phyloP scores from a whole-genome alignment of 2,888 invertebrate species.

The Bombylius major region DNA sequence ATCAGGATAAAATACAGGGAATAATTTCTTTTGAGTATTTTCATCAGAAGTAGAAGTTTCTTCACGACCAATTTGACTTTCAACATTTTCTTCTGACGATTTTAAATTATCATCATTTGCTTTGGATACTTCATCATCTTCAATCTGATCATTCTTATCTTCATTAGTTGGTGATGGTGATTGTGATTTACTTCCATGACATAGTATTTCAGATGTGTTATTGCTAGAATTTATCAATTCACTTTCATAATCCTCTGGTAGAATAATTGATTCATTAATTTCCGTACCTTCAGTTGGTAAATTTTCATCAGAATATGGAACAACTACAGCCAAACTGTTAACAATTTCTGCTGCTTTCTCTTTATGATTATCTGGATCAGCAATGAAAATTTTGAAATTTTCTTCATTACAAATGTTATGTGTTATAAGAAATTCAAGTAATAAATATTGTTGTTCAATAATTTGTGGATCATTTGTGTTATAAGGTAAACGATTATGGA shows the following conservation, averaged over 20 bases:
- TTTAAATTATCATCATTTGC: slow-evolving; percentile 9
- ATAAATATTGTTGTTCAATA: slow-evolving; percentile 28
- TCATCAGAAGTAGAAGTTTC: not conserved
- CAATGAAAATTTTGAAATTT: slow-evolving; percentile 32
- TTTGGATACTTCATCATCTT: not conserved
- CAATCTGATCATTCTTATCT: slow-evolving; percentile 6
- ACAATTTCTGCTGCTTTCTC: slow-evolving; percentile 28
- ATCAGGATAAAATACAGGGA: slow-evolving; percentile 36
- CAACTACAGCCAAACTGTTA: slow-evolving; percentile 25
- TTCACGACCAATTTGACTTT: not conserved
- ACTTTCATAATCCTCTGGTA: not conserved
- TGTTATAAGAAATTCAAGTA: slow-evolving; percentile 30
- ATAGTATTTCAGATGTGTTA: not conserved
- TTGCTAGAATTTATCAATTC: not conserved
- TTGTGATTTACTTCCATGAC: slow-evolving; percentile 6
- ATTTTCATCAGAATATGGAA: slow-evolving; percentile 17
- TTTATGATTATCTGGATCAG: slow-evolving; percentile 31
- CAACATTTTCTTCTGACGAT: not conserved
- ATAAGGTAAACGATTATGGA: slow-evolving; percentile 27
- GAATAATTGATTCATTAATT: not conserved
- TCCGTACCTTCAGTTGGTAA: not conserved
- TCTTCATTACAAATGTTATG: slow-evolving; percentile 33
- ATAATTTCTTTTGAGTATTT: slow-evolving; percentile 26
- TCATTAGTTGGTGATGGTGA: slow-evolving; percentile 11
- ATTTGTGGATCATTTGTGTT: slow-evolving; percentile 27